Evolutionary conservation across 1,140 invertebrate genomes (phyloP).

Genomic region (Pseudomyrmex gracilis): DNA sequence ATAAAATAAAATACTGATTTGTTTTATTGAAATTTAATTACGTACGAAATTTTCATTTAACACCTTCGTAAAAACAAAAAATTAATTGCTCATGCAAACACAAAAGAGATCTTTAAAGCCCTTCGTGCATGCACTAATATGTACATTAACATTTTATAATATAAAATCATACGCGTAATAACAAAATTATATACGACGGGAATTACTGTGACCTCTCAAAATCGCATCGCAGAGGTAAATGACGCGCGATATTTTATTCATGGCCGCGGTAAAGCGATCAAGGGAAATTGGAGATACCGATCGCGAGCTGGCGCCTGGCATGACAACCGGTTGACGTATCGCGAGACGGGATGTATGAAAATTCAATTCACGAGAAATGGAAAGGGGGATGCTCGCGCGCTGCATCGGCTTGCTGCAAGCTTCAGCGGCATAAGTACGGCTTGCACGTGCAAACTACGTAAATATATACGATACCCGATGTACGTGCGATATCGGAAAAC

Average conservation of each 20-base stretch:
- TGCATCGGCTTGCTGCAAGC: slow-evolving; percentile 3
- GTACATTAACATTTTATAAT: too few relatives aligned
- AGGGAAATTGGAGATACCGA: slow-evolving; percentile 63
- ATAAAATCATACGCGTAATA: too few relatives aligned
- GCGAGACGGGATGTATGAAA: slow-evolving; percentile 58
- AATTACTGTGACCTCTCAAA: neutral
- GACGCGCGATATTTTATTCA: slow-evolving; percentile 67
- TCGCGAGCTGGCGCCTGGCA: slow-evolving; percentile 4
- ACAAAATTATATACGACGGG: slow-evolving; percentile 1
- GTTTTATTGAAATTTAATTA: too few relatives aligned
- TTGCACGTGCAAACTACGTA: slow-evolving; percentile 48
- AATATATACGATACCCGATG: slow-evolving; percentile 24
- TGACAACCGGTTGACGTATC: slow-evolving; percentile 52
- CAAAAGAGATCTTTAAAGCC: too few relatives aligned
- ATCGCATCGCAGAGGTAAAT: slow-evolving; percentile 51
- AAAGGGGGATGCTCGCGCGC: slow-evolving; percentile 11
- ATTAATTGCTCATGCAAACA: neutral
- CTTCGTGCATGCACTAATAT: too few relatives aligned
- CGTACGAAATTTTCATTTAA: too few relatives aligned
- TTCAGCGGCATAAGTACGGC: slow-evolving; percentile 14
- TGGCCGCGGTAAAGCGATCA: slow-evolving; percentile 55
- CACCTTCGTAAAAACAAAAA: too few relatives aligned
- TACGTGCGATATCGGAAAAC: slow-evolving; percentile 44
- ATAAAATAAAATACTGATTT: too few relatives aligned
- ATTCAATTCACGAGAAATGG: slow-evolving; percentile 57